Conservation (phyloP, 2,113 vertebrate species). For the Camelus bactrianus region DNA sequence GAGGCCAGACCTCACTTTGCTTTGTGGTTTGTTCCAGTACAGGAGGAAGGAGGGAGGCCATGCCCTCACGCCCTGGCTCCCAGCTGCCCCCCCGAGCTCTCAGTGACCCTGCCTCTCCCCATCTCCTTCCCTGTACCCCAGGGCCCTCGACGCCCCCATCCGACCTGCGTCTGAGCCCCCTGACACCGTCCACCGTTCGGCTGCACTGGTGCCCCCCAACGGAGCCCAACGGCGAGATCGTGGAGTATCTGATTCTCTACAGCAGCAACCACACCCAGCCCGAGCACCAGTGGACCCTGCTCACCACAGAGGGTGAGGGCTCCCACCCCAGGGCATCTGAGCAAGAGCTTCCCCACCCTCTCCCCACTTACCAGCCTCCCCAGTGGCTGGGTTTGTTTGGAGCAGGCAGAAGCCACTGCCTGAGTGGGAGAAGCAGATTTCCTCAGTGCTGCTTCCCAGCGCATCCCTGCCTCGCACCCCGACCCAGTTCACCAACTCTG, state of each 20-base stretch:
- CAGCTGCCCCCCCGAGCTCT: neutral
- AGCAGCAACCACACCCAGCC: slow-evolving; percentile 93
- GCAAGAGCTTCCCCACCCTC: neutral
- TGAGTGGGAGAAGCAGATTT: neutral
- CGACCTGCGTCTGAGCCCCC: slow-evolving; percentile 92
- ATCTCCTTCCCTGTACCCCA: slow-evolving; percentile 69
- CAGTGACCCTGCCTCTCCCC: neutral
- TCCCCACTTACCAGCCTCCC: neutral
- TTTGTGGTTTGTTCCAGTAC: neutral
- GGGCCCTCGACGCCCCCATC: slow-evolving; percentile 95
- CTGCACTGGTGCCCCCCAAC: slow-evolving; percentile 96
- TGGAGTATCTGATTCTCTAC: slow-evolving; percentile 94
- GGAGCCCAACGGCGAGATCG: slow-evolving; percentile 96
- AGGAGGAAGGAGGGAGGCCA: neutral
- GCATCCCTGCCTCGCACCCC: neutral
- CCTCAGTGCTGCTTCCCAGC: neutral
- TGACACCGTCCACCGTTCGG: slow-evolving; percentile 94
- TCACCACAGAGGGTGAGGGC: slow-evolving; percentile 93
- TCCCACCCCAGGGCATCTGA: no score
- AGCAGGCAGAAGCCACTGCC: neutral
- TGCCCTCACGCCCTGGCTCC: neutral
- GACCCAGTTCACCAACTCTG: neutral
- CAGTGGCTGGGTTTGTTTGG: neutral
- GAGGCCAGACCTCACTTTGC: neutral
- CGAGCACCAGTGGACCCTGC: slow-evolving; percentile 94